Conservation (phyloP, 2,113 vertebrate genomes). For the Thryonomys swinderianus region DNA sequence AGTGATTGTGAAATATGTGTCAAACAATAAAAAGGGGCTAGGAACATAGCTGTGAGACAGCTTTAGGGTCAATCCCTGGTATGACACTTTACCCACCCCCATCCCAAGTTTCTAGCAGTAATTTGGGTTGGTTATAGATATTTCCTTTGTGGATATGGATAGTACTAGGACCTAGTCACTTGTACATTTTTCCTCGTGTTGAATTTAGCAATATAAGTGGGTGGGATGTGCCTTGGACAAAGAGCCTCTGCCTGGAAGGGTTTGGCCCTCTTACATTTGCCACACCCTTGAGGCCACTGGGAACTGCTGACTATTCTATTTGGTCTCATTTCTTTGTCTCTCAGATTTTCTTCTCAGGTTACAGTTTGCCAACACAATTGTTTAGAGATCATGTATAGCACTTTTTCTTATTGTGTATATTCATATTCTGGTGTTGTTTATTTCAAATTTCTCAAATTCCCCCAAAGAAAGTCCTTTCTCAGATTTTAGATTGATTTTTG, state of each 20-base stretch:
- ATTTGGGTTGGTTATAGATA: background rate
- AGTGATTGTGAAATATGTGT: background rate
- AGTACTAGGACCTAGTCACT: background rate
- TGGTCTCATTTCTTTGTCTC: background rate
- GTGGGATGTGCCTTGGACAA: background rate
- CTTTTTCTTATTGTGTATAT: background rate
- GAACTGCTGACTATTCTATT: background rate
- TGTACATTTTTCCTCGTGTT: background rate
- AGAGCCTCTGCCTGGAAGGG: background rate
- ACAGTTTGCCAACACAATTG: constrained; percentile 37
- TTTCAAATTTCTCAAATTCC: background rate
- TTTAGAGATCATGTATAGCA: background rate
- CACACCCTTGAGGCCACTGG: background rate
- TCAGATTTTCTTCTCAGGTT: constrained; percentile 58
- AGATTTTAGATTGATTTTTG: constrained; percentile 84
- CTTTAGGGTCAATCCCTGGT: background rate
- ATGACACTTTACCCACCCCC: background rate
- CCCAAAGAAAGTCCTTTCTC: constrained; percentile 67
- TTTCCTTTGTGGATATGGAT: background rate
- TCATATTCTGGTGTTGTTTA: constrained; percentile 27
- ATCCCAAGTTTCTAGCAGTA: background rate
- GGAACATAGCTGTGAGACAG: background rate
- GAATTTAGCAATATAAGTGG: background rate
- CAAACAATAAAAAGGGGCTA: background rate
- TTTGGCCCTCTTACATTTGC: background rate